phyloP scores from a whole-genome alignment of 2,113 vertebrate genomes.

The Paramormyrops kingsleyae region DNA sequence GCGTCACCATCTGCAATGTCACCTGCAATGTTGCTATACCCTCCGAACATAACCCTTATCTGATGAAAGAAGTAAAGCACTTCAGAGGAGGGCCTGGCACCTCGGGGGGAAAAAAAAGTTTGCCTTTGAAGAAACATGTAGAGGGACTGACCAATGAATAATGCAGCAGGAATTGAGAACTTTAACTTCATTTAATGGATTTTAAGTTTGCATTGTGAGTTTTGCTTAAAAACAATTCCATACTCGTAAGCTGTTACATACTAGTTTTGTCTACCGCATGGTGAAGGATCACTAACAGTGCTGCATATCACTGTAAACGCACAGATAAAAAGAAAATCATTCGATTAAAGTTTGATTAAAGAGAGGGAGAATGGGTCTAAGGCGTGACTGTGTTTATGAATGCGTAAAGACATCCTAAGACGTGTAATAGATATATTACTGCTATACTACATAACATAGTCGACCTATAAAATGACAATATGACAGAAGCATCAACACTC shows the following conservation, averaged over 20 bases:
- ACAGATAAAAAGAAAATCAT: background rate
- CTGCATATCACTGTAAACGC: background rate
- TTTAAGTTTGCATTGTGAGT: background rate
- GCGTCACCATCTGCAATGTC: constrained; percentile 9
- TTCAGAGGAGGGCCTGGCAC: background rate
- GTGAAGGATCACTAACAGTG: background rate
- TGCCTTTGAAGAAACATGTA: background rate
- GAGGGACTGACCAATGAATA: background rate
- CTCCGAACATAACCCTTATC: background rate
- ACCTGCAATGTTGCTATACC: background rate
- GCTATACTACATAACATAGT: background rate
- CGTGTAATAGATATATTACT: background rate
- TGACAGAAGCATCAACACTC: background rate
- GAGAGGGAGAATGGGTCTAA: background rate
- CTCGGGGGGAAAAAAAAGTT: background rate
- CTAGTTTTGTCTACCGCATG: background rate
- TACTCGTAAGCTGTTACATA: background rate
- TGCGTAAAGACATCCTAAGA: background rate
- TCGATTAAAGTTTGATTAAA: background rate
- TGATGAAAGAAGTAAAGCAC: background rate
- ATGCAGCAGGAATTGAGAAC: background rate
- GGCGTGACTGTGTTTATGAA: background rate
- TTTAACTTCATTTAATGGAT: background rate
- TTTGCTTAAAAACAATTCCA: background rate
- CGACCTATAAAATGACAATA: background rate